A percentile compares a stretch with the other conserved stretches of the same genome.
These are phyloP conservation scores for Myotis planiceps DNA, from an alignment of 2,797 vertebrate species.

Conservation along the genomic window DNA sequence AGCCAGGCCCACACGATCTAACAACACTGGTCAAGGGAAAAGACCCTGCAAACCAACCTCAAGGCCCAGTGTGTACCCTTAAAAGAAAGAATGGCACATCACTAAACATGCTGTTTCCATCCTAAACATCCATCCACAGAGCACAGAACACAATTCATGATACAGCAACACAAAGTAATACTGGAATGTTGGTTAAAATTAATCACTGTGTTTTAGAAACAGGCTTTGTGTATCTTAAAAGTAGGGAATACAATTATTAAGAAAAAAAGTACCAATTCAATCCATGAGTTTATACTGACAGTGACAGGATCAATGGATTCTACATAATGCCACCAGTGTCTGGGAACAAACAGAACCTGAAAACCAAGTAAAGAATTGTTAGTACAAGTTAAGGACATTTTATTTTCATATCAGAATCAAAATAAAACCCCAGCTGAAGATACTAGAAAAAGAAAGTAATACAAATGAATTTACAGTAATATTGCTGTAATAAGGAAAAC, in stretches of 20 bases:
- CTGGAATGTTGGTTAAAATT: background rate
- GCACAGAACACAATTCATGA: background rate
- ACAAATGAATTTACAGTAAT: background rate
- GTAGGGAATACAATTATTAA: background rate
- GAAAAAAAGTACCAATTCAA: conserved; percentile 91
- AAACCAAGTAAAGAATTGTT: conserved; percentile 63
- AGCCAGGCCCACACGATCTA: background rate
- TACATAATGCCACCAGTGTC: conserved; percentile 99
- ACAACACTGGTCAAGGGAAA: background rate
- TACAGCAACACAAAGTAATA: background rate
- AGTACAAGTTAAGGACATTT: conserved; percentile 23
- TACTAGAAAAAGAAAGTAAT: background rate
- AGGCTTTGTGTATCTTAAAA: background rate
- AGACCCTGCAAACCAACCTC: background rate
- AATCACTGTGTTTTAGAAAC: background rate
- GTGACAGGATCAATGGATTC: conserved; percentile 96
- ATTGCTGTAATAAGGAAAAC: background rate
- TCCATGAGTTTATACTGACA: conserved; percentile 97
- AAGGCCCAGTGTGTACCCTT: background rate
- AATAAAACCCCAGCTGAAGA: background rate
- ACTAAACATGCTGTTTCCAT: background rate
- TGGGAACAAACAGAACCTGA: conserved; percentile 95
- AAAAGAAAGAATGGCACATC: background rate
- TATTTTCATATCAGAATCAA: background rate
- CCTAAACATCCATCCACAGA: background rate